These are phyloP conservation scores for Macrobrachium nipponense DNA, from an alignment of 1,140 invertebrate genomes.

Conservation along the genomic window DNA sequence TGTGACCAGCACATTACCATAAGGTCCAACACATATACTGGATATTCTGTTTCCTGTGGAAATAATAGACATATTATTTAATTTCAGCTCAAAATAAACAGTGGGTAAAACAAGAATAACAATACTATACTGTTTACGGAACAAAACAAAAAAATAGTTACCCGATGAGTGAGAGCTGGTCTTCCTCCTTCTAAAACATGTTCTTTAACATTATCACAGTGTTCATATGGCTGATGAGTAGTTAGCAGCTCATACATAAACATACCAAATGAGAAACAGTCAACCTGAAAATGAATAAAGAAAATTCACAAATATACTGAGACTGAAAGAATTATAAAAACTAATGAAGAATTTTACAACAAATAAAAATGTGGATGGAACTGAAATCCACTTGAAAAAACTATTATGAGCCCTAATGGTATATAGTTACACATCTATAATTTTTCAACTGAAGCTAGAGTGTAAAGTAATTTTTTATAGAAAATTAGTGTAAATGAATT, in stretches of 20 bases:
- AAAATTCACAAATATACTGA: neutral
- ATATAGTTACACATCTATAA: no score
- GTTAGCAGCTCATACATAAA: slow-evolving; percentile 96
- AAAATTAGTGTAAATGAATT: no score
- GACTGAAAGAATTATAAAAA: no score
- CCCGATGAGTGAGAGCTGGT: slow-evolving; percentile 85
- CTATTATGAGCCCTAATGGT: no score
- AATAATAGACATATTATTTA: neutral
- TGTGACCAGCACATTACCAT: slow-evolving; percentile 97
- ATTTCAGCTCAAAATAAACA: neutral
- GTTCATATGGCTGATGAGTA: slow-evolving; percentile 92
- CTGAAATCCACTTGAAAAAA: no score
- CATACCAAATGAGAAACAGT: slow-evolving; percentile 99
- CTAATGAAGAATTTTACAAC: no score
- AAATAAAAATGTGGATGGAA: neutral
- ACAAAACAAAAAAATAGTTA: slow-evolving; percentile 70
- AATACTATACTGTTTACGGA: slow-evolving; percentile 66
- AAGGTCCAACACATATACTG: slow-evolving; percentile 90
- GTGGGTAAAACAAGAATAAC: neutral
- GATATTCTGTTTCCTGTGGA: slow-evolving; percentile 77
- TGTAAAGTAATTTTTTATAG: no score
- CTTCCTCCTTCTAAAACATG: slow-evolving; percentile 94
- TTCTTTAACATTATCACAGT: slow-evolving; percentile 95
- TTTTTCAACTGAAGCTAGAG: no score
- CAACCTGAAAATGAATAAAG: slow-evolving; percentile 76